phyloP scores from a whole-genome alignment of 2,113 vertebrate genomes.

The Thunnus maccoyii region DNA sequence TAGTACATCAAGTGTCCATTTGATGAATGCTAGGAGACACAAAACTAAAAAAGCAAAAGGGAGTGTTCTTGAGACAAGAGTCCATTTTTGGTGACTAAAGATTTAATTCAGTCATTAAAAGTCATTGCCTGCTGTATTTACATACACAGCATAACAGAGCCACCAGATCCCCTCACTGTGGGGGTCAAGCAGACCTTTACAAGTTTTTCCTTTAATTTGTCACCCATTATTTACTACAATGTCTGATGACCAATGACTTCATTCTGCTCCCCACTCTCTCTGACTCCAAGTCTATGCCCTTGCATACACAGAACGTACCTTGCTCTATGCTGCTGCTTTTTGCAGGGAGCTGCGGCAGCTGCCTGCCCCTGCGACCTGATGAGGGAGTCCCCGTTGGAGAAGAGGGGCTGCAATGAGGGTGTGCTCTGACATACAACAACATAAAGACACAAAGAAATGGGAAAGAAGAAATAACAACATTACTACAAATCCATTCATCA shows the following conservation, averaged over 20 bases:
- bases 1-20: not conserved
- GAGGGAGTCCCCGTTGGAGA: slow-evolving; percentile 88
- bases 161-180: too few species aligned
- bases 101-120: too few species aligned
- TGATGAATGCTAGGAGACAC: not conserved
- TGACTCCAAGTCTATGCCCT: not conserved
- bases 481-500: not conserved
- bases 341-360: slow-evolving; percentile 95
- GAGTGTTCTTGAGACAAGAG: not conserved
- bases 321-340: slow-evolving; percentile 96
- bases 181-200: too few species aligned
- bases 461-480: not conserved
- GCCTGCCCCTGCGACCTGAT: slow-evolving; percentile 91
- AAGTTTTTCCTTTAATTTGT: too few species aligned
- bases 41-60: not conserved
- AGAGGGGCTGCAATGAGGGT: slow-evolving; percentile 88
- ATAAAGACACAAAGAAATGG: slow-evolving; percentile 54
- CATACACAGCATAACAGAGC: too few species aligned
- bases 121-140: not conserved
- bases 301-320: slow-evolving; percentile 83
- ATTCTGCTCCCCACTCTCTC: not conserved
- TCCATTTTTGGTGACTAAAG: too few species aligned
- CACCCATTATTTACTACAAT: too few species aligned
- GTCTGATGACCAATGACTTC: not conserved
- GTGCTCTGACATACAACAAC: slow-evolving; percentile 82